Percentiles rank a stretch among this genome's conserved stretches.
phyloP scores from a whole-genome alignment of 64 coral and sea anemone species.

The Platygyra sinensis region DNA sequence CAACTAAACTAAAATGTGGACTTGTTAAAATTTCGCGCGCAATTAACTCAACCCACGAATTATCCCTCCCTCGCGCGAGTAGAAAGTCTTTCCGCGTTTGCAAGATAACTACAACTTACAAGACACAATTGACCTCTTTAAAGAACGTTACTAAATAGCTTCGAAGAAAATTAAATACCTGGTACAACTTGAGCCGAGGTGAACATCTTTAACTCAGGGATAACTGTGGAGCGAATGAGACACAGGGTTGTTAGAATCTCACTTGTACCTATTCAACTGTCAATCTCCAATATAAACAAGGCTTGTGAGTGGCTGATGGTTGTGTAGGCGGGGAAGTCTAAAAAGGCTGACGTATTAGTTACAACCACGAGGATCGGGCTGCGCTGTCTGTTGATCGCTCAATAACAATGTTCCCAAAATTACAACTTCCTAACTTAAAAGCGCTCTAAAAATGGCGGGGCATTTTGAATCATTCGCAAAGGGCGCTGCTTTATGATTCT shows the following conservation, averaged over 20 bases:
- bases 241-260: not conserved
- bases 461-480: not conserved
- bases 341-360: slow-evolving; percentile 34
- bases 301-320: not conserved
- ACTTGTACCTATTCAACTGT: slow-evolving; percentile 1
- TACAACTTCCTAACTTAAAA: not conserved
- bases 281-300: slow-evolving; percentile 12
- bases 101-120: not conserved
- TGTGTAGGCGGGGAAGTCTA: not conserved
- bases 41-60: not conserved
- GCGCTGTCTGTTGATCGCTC: not conserved
- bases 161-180: not conserved
- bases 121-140: not conserved
- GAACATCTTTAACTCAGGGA: slow-evolving; percentile 60
- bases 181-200: slow-evolving; percentile 64
- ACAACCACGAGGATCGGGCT: slow-evolving; percentile 17
- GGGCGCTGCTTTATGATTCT: not conserved
- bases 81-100: not conserved
- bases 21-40: slow-evolving; percentile 3
- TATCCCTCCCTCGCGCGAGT: not conserved
- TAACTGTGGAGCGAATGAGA: slow-evolving; percentile 35
- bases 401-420: not conserved
- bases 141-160: not conserved
- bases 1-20: not conserved
- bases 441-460: not conserved